Evolutionary conservation across 2,888 invertebrate species (phyloP).

Genomic region (Phyllotreta cruciferae): DNA sequence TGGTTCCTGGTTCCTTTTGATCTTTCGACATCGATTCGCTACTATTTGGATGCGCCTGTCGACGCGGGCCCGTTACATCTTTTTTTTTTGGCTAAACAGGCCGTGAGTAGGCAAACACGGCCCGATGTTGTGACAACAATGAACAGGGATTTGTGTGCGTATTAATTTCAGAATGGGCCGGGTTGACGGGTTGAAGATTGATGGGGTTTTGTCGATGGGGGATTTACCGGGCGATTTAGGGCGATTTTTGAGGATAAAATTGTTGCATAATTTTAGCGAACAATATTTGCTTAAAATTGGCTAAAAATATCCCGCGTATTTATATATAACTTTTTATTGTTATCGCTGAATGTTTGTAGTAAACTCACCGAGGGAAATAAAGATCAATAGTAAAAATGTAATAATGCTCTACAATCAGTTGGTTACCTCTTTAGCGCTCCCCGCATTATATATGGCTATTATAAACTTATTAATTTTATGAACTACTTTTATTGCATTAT

Average conservation of each 20-base stretch:
- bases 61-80: slow-evolving; percentile 32
- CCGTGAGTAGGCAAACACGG: slow-evolving; percentile 16
- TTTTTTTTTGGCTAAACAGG: background rate
- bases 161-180: slow-evolving; percentile 18
- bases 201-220: slow-evolving; percentile 25
- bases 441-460: slow-evolving; percentile 31
- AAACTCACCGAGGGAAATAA: too few relatives aligned
- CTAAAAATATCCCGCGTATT: background rate
- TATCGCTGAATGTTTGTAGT: too few relatives aligned
- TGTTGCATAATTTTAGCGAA: background rate
- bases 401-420: slow-evolving; percentile 8
- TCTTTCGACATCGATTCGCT: slow-evolving; percentile 37
- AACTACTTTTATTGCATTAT: slow-evolving; percentile 42
- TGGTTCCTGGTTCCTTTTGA: slow-evolving; percentile 24
- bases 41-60: slow-evolving; percentile 46
- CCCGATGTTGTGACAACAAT: slow-evolving; percentile 29
- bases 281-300: background rate
- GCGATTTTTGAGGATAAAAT: background rate
- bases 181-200: slow-evolving; percentile 17
- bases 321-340: too few relatives aligned
- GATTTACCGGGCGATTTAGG: too few relatives aligned
- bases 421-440: slow-evolving; percentile 17
- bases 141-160: slow-evolving; percentile 15
- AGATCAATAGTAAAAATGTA: too few relatives aligned
- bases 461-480: slow-evolving; percentile 43